phyloP scores from a whole-genome alignment of 2,797 vertebrate genomes.

The Mastacembelus armatus region DNA sequence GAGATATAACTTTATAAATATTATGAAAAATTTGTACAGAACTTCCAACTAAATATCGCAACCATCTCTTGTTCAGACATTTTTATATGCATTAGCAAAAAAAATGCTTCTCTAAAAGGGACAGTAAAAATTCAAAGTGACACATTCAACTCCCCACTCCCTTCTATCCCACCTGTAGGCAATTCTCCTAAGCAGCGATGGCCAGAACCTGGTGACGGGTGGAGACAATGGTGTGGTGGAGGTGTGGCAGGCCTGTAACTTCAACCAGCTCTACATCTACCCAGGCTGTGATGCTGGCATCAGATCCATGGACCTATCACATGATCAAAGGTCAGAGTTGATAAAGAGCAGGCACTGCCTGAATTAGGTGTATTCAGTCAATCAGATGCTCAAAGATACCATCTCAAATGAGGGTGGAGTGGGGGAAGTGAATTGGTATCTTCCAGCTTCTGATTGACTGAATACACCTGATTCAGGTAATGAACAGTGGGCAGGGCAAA shows the following conservation, averaged over 20 bases:
- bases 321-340: conserved; percentile 99
- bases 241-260: conserved; percentile 99
- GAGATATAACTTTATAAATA: no score
- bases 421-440: no score
- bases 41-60: no score
- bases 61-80: no score
- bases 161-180: conserved; percentile 80
- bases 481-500: no score
- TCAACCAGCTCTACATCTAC: conserved; percentile 97
- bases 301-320: conserved; percentile 97
- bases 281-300: conserved; percentile 97
- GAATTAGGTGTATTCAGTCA: no score
- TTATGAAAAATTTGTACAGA: no score
- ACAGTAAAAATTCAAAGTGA: neutral
- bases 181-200: conserved; percentile 95
- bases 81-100: neutral
- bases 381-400: no score
- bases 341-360: no score
- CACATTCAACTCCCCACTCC: neutral
- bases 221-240: conserved; percentile 97
- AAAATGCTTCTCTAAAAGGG: neutral
- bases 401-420: no score
- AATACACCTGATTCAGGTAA: no score
- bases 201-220: conserved; percentile 96
- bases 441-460: no score